Evolutionary conservation across 2,888 invertebrate species (phyloP), one percentile per base, ranked within the genome.

Genomic region (Schrankia costaestrigalis): DNA sequence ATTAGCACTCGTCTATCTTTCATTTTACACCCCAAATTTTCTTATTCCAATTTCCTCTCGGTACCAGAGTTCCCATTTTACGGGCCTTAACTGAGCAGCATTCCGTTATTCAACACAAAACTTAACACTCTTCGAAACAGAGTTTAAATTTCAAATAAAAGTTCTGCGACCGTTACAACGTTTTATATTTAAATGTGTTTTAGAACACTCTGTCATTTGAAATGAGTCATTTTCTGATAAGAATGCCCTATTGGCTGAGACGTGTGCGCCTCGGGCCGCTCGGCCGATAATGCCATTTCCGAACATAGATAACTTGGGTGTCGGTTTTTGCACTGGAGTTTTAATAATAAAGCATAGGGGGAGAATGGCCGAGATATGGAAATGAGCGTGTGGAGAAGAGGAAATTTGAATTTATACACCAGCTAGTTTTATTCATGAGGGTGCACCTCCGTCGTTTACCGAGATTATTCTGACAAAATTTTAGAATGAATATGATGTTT

Each of bases 21-120:
- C 91, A 91, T 91, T 91, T 91, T 91, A 91, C 91, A 91, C 91
- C 91, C 91, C 90, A 91, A 91, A 91, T 91, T 91, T 91, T 91
- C 91, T 91, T 91, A 91, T 91, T 91, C 91, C 91, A 91, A 91
- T 91, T 91, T 91, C 91, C 89, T 82, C 75, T 80, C 60, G 71
- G 78, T 71, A 77, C 79, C 74, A 78, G 72, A 71, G 64, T 49
- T 49, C 53, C 59, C 66, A 72, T 76, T 72, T 72, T 58, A 65
- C 60, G 56, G 55, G 71, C 50, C 77, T 47, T 70, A 80, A 78
- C 70, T 62, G 56, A 49, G 43, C 34, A 26, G 3, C 3, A 10
- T 6, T 8, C 11, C 8, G 17, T 25, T 48, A 56, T 9, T 29
- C 33, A 12, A 62, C 68, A 64, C 43, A 56, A 22, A 15, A 39